phyloP scores from a whole-genome alignment of 2,797 vertebrate genomes.

The Neostethus bicornis region DNA sequence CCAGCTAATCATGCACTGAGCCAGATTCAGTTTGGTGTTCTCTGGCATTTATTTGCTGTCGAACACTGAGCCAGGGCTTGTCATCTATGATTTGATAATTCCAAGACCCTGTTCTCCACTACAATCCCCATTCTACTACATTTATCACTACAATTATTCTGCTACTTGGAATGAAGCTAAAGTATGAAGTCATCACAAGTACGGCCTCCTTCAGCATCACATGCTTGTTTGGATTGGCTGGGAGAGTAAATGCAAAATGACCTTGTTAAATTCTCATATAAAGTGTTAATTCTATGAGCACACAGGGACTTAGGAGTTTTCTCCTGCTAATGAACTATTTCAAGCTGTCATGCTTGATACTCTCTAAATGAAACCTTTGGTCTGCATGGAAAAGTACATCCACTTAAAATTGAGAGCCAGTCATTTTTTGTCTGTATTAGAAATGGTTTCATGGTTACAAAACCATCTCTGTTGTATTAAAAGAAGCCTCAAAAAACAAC shows the following conservation, averaged over 20 bases:
- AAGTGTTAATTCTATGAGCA: slow-evolving; percentile 40
- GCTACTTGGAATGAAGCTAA: slow-evolving; percentile 41
- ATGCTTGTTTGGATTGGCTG: slow-evolving; percentile 34
- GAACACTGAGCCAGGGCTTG: slow-evolving; percentile 54
- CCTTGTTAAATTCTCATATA: slow-evolving; percentile 45
- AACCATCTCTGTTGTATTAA: too few relatives aligned
- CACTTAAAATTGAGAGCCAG: slow-evolving; percentile 17
- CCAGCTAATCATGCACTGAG: slow-evolving; percentile 63
- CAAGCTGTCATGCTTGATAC: slow-evolving; percentile 37
- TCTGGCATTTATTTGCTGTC: slow-evolving; percentile 64
- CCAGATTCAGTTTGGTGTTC: slow-evolving; percentile 68
- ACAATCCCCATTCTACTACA: slow-evolving; percentile 51
- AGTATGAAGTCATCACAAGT: slow-evolving; percentile 56
- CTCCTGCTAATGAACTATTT: slow-evolving; percentile 28
- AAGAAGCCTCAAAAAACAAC: too few relatives aligned
- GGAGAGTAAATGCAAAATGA: slow-evolving; percentile 31
- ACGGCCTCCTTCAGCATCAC: slow-evolving; percentile 30
- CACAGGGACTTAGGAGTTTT: slow-evolving; percentile 12
- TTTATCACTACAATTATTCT: slow-evolving; percentile 49
- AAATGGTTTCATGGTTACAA: too few relatives aligned
- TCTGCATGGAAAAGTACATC: slow-evolving; percentile 9
- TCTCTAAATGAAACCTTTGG: slow-evolving; percentile 21
- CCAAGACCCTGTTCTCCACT: slow-evolving; percentile 47
- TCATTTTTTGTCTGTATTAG: slow-evolving; percentile 28
- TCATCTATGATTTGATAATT: slow-evolving; percentile 58